These are phyloP conservation scores for Parauchenoglanis ngamensis DNA, from an alignment of 2,797 vertebrate species.

Conservation along the genomic window DNA sequence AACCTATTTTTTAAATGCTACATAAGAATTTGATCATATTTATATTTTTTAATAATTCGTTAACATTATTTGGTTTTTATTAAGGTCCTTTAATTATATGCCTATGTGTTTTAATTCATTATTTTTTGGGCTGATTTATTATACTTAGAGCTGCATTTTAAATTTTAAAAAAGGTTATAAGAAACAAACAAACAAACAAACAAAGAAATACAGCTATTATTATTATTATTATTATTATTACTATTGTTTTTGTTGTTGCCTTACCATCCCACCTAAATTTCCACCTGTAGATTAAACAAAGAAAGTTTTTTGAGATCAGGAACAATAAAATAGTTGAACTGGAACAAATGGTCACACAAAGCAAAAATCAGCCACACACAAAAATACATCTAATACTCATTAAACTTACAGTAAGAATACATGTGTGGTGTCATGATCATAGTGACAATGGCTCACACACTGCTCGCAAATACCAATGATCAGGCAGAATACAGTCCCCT, in stretches of 20 bases:
- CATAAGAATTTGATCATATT: not conserved
- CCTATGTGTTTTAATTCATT: not conserved
- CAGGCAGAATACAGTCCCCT: too few relatives aligned
- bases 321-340: not conserved
- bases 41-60: not conserved
- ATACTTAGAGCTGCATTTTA: not conserved
- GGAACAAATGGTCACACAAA: not conserved
- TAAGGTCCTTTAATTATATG: not conserved
- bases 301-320: not conserved
- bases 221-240: not conserved
- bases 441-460: not conserved
- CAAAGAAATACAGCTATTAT: not conserved
- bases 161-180: not conserved
- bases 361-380: not conserved
- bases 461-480: not conserved
- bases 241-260: constrained; percentile 24
- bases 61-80: not conserved
- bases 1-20: not conserved
- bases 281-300: constrained; percentile 73
- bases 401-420: not conserved
- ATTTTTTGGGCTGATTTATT: not conserved
- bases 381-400: not conserved
- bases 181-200: not conserved
- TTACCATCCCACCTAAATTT: constrained; percentile 75
- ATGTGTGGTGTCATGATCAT: not conserved